A percentile compares a stretch with the other conserved stretches of the same genome.
These are phyloP conservation scores for Phrynocephalus forsythii DNA, from an alignment of 2,797 vertebrate species.

Conservation along the genomic window DNA sequence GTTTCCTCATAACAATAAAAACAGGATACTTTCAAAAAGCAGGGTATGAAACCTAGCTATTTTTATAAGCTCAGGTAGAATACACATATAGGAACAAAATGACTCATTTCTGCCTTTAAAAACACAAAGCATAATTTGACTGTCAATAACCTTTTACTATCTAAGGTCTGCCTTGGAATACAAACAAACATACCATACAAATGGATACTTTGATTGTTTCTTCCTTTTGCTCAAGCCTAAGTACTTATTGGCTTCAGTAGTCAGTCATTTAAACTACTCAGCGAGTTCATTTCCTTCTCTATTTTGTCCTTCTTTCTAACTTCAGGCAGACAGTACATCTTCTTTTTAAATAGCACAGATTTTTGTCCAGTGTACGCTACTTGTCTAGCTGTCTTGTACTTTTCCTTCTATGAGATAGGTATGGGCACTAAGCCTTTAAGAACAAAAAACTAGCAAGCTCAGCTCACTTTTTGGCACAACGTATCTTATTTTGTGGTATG, in stretches of 20 bases:
- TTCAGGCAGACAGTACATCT: neutral
- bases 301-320: neutral
- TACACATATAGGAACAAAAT: neutral
- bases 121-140: neutral
- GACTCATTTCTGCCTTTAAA: neutral
- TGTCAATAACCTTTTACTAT: neutral
- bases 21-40: neutral
- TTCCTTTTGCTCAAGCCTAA: neutral
- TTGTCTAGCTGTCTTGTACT: constrained; percentile 49
- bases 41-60: neutral
- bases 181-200: neutral
- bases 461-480: neutral
- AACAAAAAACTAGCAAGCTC: constrained; percentile 54
- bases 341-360: neutral
- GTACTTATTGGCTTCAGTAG: neutral
- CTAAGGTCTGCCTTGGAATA: neutral
- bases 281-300: neutral
- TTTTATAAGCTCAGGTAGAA: neutral
- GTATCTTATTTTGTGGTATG: neutral
- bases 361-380: neutral
- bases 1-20: neutral
- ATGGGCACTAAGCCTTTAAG: accelerated
- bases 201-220: neutral
- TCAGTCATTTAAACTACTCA: neutral
- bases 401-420: neutral